Conservation (phyloP, 2,113 vertebrate species). For the Neotoma lepida region DNA sequence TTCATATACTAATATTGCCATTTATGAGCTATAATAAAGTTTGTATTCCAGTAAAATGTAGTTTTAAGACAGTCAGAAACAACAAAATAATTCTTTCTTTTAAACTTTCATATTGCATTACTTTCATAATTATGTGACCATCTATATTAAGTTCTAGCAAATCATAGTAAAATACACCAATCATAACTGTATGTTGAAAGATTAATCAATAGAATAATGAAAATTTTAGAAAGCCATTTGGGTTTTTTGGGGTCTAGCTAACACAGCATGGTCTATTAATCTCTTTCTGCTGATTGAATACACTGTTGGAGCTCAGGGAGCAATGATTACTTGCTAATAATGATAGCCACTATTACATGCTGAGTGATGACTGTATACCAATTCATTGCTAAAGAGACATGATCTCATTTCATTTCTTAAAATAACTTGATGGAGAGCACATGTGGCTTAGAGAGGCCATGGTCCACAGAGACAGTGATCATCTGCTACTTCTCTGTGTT, state of each 20-base stretch:
- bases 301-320: neutral
- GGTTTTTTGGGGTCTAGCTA: neutral
- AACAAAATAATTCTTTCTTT: conserved; percentile 36
- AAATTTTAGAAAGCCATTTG: conserved; percentile 43
- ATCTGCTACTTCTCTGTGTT: neutral
- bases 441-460: neutral
- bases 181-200: neutral
- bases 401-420: conserved; percentile 19
- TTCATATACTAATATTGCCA: neutral
- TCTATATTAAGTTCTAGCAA: conserved; percentile 44
- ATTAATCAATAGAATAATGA: conserved; percentile 11
- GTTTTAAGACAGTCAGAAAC: conserved; percentile 1
- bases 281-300: conserved; percentile 8
- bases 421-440: neutral
- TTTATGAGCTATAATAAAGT: neutral
- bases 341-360: neutral
- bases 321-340: neutral
- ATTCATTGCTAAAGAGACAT: neutral
- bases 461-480: neutral
- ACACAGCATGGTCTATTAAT: conserved; percentile 8
- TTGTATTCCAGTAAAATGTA: conserved; percentile 37
- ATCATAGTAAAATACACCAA: conserved; percentile 39
- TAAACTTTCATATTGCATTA: conserved; percentile 24
- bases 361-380: conserved; percentile 13
- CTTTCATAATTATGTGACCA: conserved; percentile 13